Percentiles rank a stretch among this genome's conserved stretches.
Evolutionary conservation across 2,113 vertebrate genomes (phyloP).

Genomic region (Ageneiosus marmoratus): DNA sequence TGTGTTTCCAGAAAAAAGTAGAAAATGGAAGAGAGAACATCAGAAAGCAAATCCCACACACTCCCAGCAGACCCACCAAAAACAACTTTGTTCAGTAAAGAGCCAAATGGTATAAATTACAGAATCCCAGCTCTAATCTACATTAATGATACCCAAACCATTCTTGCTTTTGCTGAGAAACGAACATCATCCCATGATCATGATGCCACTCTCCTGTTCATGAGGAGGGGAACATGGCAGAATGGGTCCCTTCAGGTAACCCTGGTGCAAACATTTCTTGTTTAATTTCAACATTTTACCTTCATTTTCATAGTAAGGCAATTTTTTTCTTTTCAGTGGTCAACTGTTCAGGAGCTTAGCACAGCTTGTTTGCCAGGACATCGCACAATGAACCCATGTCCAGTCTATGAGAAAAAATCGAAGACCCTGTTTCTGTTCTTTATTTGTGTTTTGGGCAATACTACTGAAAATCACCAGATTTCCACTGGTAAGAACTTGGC

Average conservation of each 20-base stretch:
- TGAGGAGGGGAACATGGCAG: conserved; percentile 75
- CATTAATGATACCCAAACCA: conserved; percentile 67
- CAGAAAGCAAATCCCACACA: background rate
- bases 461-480: conserved; percentile 80
- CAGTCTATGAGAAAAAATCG: conserved; percentile 72
- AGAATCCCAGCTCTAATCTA: conserved; percentile 88
- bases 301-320: background rate
- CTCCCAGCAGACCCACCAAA: conserved; percentile 58
- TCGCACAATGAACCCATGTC: conserved; percentile 79
- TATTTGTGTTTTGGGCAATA: conserved; percentile 77
- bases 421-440: conserved; percentile 85
- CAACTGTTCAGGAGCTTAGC: conserved; percentile 63
- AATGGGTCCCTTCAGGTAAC: conserved; percentile 74
- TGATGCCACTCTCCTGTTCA: conserved; percentile 80
- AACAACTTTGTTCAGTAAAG: conserved; percentile 78
- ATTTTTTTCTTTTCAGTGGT: conserved; percentile 67
- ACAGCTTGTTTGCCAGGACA: conserved; percentile 63
- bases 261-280: background rate
- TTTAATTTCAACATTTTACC: background rate
- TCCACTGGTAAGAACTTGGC: conserved; percentile 80
- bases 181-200: conserved; percentile 73
- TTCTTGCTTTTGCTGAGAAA: conserved; percentile 89
- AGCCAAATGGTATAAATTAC: conserved; percentile 71
- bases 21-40: conserved; percentile 13
- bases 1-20: background rate